Conservation (phyloP, 1,140 invertebrate genomes). For the Drosophila fuyamai region DNA sequence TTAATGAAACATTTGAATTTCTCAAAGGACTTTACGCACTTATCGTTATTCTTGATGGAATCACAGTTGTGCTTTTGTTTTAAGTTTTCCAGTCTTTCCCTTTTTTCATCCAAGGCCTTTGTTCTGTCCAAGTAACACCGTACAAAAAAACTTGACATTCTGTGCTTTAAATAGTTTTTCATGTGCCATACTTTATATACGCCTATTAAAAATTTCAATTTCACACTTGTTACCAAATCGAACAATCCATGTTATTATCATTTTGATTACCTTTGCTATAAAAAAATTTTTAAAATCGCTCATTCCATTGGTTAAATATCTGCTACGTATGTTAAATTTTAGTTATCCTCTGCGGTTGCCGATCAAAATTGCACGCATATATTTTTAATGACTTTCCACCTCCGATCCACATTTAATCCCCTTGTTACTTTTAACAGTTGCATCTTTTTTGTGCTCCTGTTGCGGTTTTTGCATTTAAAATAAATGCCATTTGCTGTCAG, state of each 20-base stretch:
- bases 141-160: not conserved
- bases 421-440: constrained; percentile 8
- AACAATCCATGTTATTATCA: too few species aligned
- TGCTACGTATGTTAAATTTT: not conserved
- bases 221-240: not conserved
- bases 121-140: not conserved
- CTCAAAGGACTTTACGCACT: not conserved
- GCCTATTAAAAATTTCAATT: not conserved
- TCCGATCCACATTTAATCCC: not conserved
- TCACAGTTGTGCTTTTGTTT: not conserved
- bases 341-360: not conserved
- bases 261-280: too few species aligned
- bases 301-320: not conserved
- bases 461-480: constrained; percentile 34
- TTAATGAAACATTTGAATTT: not conserved
- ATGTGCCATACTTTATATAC: not conserved
- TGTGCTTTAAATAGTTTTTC: not conserved
- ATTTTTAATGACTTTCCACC: constrained; percentile 4
- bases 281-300: not conserved
- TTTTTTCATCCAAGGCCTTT: not conserved
- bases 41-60: not conserved
- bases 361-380: not conserved
- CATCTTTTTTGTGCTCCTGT: constrained; percentile 18
- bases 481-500: constrained; percentile 50
- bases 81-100: not conserved